These are phyloP conservation scores for Heloderma charlesbogerti DNA, from an alignment of 2,113 vertebrate species.

Conservation along the genomic window DNA sequence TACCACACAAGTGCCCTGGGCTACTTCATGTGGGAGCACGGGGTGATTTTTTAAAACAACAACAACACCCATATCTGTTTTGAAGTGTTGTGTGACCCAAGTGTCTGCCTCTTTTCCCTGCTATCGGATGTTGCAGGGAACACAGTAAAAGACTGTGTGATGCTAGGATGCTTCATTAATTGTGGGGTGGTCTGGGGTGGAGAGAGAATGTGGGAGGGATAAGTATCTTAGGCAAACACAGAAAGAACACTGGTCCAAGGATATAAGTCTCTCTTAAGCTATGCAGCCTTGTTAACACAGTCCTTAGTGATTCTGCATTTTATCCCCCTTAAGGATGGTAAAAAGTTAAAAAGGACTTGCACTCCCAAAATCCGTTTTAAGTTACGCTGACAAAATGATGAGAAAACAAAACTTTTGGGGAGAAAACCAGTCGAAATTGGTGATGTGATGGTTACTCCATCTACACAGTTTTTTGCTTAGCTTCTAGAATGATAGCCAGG, in stretches of 20 bases:
- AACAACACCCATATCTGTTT: background rate
- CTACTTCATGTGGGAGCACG: background rate
- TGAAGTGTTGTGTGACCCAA: background rate
- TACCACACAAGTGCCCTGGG: fast-evolving
- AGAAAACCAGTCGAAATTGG: too few relatives aligned
- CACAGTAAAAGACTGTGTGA: background rate
- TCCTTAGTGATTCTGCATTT: background rate
- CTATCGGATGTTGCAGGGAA: background rate
- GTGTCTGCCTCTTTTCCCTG: background rate
- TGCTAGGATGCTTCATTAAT: background rate
- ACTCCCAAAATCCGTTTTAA: background rate
- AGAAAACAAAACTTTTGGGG: slow-evolving; percentile 6
- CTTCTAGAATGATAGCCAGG: background rate
- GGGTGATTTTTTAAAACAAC: too few relatives aligned
- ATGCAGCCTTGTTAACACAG: background rate
- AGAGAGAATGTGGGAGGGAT: background rate
- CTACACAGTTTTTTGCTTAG: too few relatives aligned
- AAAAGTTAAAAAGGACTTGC: background rate
- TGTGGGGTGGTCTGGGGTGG: background rate
- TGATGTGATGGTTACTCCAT: too few relatives aligned
- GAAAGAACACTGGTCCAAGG: background rate
- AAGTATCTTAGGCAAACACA: background rate
- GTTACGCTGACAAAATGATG: background rate
- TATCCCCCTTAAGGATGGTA: background rate
- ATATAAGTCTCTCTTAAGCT: background rate